Base-by-base conservation (phyloP, 2,888 invertebrate genomes). In the Ennomos quercinarius region DNA sequence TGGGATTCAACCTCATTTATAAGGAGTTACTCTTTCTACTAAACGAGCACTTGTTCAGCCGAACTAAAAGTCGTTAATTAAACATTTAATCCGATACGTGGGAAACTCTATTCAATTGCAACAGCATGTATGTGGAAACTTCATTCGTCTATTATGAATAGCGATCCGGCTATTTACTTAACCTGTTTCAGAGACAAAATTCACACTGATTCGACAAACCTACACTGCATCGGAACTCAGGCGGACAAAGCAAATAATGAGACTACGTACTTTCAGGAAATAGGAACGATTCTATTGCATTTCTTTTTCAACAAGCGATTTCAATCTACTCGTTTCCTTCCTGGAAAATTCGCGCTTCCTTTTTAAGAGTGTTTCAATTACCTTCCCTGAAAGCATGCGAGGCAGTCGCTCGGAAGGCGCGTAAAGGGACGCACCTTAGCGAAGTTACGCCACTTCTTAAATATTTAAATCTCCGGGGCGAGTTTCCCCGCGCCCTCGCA, bases 401-500 rank as follows among this genome's bases (percentile, higher is more conserved):
- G 71, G 73, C 43, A 55, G 42, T 74, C 75, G 75, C 79, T 76
- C 75, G 71, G 76, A 78, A 83, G 77, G 78, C 77, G 67, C 75
- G 79, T 84, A 86, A 87, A 87, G 83, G 83, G 83, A 83, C 80
- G 76, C 77, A 82, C 78, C 83, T 86, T 77, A 82, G 79, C 69
- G 65, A 85, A 87, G 80, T 86, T 86, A 78, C 80, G 81, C 79
- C 80, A 75, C 83, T 85, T 83, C 78, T 87, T 81, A 88, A 89
- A 89, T 88, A 90, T 91, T 89, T 84, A 88, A 86, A 86, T 87
- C 87, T 85, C 86, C 66, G 74, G 87, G 87, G 88, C 77, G 86
- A 85, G 84, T 84, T 85, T 85, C 85, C 84, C 81, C 77, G 77
- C 72, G 77, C 81, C 77, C 73, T 43, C 39, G 46, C 51, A 34